phyloP scores from a whole-genome alignment of 2,888 invertebrate genomes.

The Notocelia uddmanniana region DNA sequence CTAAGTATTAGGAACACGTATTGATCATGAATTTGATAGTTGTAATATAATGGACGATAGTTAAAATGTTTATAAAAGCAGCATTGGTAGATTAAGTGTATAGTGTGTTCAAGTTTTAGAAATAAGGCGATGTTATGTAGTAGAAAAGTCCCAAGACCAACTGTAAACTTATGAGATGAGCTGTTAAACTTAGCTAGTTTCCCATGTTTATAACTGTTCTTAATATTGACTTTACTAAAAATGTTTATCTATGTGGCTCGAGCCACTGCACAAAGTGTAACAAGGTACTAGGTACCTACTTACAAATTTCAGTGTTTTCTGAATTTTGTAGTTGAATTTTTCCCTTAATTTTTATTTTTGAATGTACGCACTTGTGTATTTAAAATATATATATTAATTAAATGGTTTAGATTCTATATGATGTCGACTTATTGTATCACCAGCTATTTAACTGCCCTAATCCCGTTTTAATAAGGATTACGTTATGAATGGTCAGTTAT shows the following conservation, averaged over 20 bases:
- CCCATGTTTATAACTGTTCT: slow-evolving; percentile 33
- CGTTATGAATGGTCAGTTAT: neutral
- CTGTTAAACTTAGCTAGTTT: slow-evolving; percentile 32
- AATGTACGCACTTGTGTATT: slow-evolving; percentile 20
- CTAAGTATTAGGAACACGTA: neutral
- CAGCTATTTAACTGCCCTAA: neutral
- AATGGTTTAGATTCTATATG: slow-evolving; percentile 11
- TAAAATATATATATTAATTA: slow-evolving; percentile 15
- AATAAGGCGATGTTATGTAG: slow-evolving; percentile 7
- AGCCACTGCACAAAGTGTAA: slow-evolving; percentile 39
- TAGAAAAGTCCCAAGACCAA: slow-evolving; percentile 41
- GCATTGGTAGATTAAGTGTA: neutral
- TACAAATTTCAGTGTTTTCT: neutral
- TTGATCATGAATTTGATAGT: neutral
- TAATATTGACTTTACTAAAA: slow-evolving; percentile 19
- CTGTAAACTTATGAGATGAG: slow-evolving; percentile 31
- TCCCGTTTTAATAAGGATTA: neutral
- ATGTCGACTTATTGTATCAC: slow-evolving; percentile 2
- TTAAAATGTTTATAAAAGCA: neutral
- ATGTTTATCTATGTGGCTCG: slow-evolving; percentile 30
- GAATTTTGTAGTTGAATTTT: slow-evolving; percentile 18
- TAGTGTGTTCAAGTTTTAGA: slow-evolving; percentile 9
- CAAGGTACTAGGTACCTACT: neutral
- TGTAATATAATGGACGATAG: neutral
- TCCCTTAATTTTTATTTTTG: slow-evolving; percentile 11